phyloP scores from a whole-genome alignment of 1,140 invertebrate species.

The Drosophila jambulina region DNA sequence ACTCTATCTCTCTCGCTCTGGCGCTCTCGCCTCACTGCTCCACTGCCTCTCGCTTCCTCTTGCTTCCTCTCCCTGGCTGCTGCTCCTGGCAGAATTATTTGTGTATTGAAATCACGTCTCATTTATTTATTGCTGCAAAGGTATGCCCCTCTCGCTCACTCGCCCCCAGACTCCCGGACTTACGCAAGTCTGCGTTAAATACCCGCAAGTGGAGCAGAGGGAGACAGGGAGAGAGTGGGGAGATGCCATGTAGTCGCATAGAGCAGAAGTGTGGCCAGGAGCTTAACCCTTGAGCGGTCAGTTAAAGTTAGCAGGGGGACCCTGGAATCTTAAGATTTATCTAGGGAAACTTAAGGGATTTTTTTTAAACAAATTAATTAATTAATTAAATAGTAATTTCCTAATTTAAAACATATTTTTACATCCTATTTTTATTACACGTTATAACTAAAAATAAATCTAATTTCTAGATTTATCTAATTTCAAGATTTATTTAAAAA shows the following conservation, averaged over 20 bases:
- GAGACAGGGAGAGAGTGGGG: neutral
- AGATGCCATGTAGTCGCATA: conserved; percentile 12
- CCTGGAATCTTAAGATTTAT: neutral
- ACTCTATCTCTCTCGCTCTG: conserved; percentile 9
- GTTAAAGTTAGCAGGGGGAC: neutral
- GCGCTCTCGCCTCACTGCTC: conserved; percentile 5
- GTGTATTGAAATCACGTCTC: conserved; percentile 85
- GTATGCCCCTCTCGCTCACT: conserved; percentile 29
- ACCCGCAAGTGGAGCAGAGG: conserved; percentile 35
- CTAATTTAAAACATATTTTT: too few relatives aligned
- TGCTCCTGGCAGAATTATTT: conserved; percentile 68
- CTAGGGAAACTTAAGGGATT: too few relatives aligned
- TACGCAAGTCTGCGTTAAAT: conserved; percentile 76
- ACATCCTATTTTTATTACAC: too few relatives aligned
- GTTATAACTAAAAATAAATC: too few relatives aligned
- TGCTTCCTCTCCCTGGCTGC: neutral
- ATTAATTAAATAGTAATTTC: too few relatives aligned
- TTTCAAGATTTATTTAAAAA: too few relatives aligned
- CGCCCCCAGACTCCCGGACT: conserved; percentile 30
- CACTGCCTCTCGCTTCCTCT: neutral
- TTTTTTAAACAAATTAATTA: too few relatives aligned
- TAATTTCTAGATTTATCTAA: too few relatives aligned
- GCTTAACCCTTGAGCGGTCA: conserved; percentile 37
- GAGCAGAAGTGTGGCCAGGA: conserved; percentile 51
- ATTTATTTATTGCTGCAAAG: conserved; percentile 85